phyloP scores from a whole-genome alignment of 2,797 vertebrate species.

The Cirrhinus molitorella region DNA sequence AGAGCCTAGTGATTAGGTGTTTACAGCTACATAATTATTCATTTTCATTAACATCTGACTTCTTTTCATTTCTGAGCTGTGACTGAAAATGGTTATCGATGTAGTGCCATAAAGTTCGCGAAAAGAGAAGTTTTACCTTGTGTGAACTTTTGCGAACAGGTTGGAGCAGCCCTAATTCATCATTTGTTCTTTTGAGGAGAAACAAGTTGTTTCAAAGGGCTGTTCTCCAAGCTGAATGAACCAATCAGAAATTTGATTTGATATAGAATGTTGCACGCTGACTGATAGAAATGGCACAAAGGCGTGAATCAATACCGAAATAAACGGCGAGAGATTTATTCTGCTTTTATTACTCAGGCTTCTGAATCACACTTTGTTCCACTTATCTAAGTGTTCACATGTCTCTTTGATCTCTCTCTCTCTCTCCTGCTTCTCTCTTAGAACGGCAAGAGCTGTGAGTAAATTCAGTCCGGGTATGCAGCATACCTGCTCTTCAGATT shows the following conservation, averaged over 20 bases:
- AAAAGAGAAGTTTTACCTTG: background rate
- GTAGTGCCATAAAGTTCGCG: background rate
- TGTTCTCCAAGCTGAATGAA: slow-evolving; percentile 36
- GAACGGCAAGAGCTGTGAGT: slow-evolving; percentile 27
- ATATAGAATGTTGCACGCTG: slow-evolving; percentile 23
- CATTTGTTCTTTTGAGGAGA: slow-evolving; percentile 25
- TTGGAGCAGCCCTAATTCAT: slow-evolving; percentile 14
- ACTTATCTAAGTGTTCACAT: slow-evolving; percentile 49
- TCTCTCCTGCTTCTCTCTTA: background rate
- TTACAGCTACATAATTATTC: slow-evolving; percentile 4
- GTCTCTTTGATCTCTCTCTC: slow-evolving; percentile 36
- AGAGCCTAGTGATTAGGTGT: background rate
- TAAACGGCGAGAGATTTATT: slow-evolving; percentile 44
- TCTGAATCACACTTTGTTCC: slow-evolving; percentile 47
- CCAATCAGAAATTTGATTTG: slow-evolving; percentile 48
- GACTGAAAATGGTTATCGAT: background rate
- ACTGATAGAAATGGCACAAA: slow-evolving; percentile 38
- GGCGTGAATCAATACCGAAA: slow-evolving; percentile 41
- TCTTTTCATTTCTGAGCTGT: background rate
- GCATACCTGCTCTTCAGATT: slow-evolving; percentile 47
- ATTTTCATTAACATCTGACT: slow-evolving; percentile 12
- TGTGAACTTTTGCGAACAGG: slow-evolving; percentile 9
- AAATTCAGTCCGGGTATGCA: slow-evolving; percentile 27
- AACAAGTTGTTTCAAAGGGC: slow-evolving; percentile 29
- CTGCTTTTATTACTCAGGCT: slow-evolving; percentile 42